Evolutionary conservation across 2,113 vertebrate species (phyloP), one percentile per base, ranked within the genome.

Genomic region (Phrynocephalus versicolor): DNA sequence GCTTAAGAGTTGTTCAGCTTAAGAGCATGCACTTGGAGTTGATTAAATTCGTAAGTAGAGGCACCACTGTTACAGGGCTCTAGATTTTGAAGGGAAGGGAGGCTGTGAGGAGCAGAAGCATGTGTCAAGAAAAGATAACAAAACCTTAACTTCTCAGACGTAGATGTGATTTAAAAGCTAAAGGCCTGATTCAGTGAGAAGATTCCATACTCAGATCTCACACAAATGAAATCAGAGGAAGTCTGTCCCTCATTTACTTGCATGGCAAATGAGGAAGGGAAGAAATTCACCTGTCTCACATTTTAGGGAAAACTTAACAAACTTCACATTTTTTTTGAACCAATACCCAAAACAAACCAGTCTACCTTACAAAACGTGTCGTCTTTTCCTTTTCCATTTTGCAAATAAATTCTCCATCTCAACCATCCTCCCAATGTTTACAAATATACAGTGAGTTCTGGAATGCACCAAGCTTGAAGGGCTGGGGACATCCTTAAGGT

Each of bases 81-180:
- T 95, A 91, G 90, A 90, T 92, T 88, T 89, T 91, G 13, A 19
- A 57, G 23, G 27, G 12, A n/a, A 21, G 62, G 0, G n/a, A 4
- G 0, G 27, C 1, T 7, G 13, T 57, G 39, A 30, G 14, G 30
- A 12, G 23, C 21, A 12, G 35, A 60, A 78, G 13, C 21, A 12
- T 23, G 2, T 67, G 27, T 27, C 71, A 27, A 16, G 35, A 81
- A 91, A 93, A 65, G 87, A 92, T 90, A 83, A 91, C 86, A 87
- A 92, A 93, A 90, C 85, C 83, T 94, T 94, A 80, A 91, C 86
- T 92, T 82, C 85, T 93, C 75, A 89, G 95, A 89, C 90, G 87
- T 87, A 93, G 55, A 77, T 88, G 90, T 90, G 23, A 70, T 92
- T 95, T 95, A 92, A 92, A 92, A 95, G 92, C 91, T 21, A 85